Conservation (phyloP, 2,113 vertebrate genomes). For the Poeciliopsis turrubarensis region DNA sequence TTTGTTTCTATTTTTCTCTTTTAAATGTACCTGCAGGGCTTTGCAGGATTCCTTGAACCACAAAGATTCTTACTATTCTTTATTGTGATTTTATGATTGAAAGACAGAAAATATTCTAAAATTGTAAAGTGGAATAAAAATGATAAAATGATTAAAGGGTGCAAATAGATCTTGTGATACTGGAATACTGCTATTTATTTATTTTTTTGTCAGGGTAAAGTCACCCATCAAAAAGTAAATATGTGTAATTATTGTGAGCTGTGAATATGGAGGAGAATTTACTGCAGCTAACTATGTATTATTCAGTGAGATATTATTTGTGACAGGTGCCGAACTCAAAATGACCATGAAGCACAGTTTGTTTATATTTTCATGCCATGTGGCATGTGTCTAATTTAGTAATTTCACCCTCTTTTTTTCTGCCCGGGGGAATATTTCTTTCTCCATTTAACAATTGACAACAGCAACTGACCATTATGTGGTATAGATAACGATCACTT, state of each 20-base stretch:
- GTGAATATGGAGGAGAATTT: too few relatives aligned
- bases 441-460: slow-evolving; percentile 14
- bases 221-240: too few relatives aligned
- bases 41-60: not conserved
- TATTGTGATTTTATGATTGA: not conserved
- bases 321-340: not conserved
- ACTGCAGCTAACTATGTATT: not conserved
- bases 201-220: too few relatives aligned
- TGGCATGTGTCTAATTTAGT: slow-evolving; percentile 2
- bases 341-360: not conserved
- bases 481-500: slow-evolving; percentile 10
- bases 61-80: not conserved
- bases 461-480: not conserved
- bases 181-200: too few relatives aligned
- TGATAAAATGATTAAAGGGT: not conserved
- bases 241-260: too few relatives aligned
- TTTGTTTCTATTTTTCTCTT: not conserved
- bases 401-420: not conserved
- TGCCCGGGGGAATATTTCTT: not conserved
- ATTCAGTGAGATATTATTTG: not conserved
- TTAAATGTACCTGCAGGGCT: not conserved
- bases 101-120: not conserved
- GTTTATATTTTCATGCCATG: slow-evolving; percentile 11
- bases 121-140: not conserved
- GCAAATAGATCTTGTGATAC: too few relatives aligned